Evolutionary conservation across 2,888 invertebrate species (phyloP), one percentile per base, ranked within the genome.

Genomic region (Hyposoter didymator): DNA sequence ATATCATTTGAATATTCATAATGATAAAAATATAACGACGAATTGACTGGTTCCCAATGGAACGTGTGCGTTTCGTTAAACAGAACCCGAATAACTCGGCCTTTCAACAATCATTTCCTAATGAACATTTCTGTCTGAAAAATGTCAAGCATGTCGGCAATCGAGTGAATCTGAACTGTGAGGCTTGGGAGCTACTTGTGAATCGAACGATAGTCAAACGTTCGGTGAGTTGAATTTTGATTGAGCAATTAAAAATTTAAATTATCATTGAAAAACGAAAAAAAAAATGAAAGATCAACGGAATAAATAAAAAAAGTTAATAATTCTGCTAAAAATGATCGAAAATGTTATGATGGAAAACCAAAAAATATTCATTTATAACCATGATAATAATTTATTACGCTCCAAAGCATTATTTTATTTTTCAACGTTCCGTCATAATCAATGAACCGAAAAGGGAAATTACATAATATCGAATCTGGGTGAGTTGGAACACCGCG

Each of bases 81-180:
- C 49, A 73, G 10, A 73, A 73, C 72, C 49, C 52, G 79, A 66
- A 73, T 19, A 73, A 73, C 72, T 64, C 52, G 79, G 52, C 12
- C 6, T 67, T 78, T 78, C 28, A n/a, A 7, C 19, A 12, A 49
- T 62, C 47, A 14, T 39, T 35, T 8, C 28, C 5, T 5, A 59
- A 59, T 28, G 14, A 59, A 39, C 39, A 39, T 39, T 39, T 35
- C 35, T 6, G 39, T 39, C 35, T 35, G 35, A 35, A 35, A 35
- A 35, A 35, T 0, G 35, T 35, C 35, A 35, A 35, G 35, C 35
- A 35, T 35, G 35, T 35, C 35, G 5, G 35, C 35, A 35, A 35
- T 35, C 35, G 6, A 39, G 39, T 39, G 39, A 39, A 39, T 8
- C 39, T 39, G 39, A 39, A 39, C 39, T 39, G 39, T 8, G 39